phyloP scores from a whole-genome alignment of 1,140 invertebrate genomes.

The Pseudomyrmex cubaensis region DNA sequence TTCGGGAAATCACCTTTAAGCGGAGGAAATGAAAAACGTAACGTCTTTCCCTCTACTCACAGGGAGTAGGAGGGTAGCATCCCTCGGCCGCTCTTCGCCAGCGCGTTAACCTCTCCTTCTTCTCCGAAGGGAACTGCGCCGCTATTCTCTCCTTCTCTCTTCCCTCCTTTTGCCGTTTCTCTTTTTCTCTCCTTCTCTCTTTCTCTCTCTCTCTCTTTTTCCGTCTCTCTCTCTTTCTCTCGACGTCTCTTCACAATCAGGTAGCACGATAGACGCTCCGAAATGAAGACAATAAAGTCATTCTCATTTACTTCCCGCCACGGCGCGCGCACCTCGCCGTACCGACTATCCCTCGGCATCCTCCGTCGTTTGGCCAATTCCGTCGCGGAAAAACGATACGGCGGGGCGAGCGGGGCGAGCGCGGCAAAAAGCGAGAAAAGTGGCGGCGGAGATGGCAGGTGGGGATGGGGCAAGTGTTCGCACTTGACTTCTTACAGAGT shows the following conservation, averaged over 20 bases:
- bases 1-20: slow-evolving; percentile 66
- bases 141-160: slow-evolving; percentile 25
- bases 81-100: slow-evolving; percentile 32
- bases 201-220: background rate
- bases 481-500: slow-evolving; percentile 56
- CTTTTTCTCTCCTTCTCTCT: background rate
- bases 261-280: slow-evolving; percentile 48
- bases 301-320: slow-evolving; percentile 66
- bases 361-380: slow-evolving; percentile 26
- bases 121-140: slow-evolving; percentile 11
- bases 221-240: background rate
- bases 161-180: too few relatives aligned
- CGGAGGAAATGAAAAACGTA: slow-evolving; percentile 68
- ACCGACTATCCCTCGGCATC: background rate
- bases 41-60: slow-evolving; percentile 53
- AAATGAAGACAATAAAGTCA: slow-evolving; percentile 69
- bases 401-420: slow-evolving; percentile 17
- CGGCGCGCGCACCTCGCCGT: slow-evolving; percentile 8
- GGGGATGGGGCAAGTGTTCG: slow-evolving; percentile 40
- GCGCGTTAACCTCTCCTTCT: slow-evolving; percentile 34
- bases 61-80: slow-evolving; percentile 15
- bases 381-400: slow-evolving; percentile 55
- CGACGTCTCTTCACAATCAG: slow-evolving; percentile 52
- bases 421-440: slow-evolving; percentile 31
- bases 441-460: slow-evolving; percentile 19